A percentile compares a stretch with the other conserved stretches of the same genome.
Conservation (phyloP, 2,797 vertebrate species). For the Sebastes diaconus region DNA sequence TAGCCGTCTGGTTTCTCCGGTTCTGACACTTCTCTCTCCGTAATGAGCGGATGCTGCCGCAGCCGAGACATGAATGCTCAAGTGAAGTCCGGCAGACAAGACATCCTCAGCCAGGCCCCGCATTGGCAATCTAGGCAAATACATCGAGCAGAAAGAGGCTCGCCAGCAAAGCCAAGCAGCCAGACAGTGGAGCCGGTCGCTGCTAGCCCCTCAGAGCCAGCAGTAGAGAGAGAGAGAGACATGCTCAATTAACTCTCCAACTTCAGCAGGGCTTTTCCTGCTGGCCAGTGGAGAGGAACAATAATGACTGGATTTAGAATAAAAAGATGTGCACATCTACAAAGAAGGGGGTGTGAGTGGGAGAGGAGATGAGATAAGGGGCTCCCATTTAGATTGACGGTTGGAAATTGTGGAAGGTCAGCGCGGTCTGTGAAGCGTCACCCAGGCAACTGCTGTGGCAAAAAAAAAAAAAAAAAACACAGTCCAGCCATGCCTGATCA, state of each 20-base stretch:
- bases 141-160: constrained; percentile 75
- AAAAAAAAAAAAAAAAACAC: constrained; percentile 64
- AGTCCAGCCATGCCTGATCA: constrained; percentile 72
- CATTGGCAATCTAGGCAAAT: constrained; percentile 82
- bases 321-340: constrained; percentile 86
- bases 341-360: constrained; percentile 74
- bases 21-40: constrained; percentile 84
- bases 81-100: constrained; percentile 83
- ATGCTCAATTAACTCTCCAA: constrained; percentile 85
- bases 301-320: constrained; percentile 87
- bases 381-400: constrained; percentile 82
- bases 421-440: constrained; percentile 77
- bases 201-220: constrained; percentile 67
- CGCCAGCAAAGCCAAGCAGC: constrained; percentile 59
- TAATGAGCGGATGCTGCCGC: constrained; percentile 82
- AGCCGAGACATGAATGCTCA: constrained; percentile 83
- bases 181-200: constrained; percentile 68
- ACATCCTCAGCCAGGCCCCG: constrained; percentile 73
- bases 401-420: constrained; percentile 83
- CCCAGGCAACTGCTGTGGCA: constrained; percentile 72
- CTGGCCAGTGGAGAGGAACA: constrained; percentile 84
- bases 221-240: constrained; percentile 69
- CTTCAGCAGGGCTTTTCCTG: constrained; percentile 82
- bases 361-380: constrained; percentile 75
- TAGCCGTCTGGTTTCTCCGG: constrained; percentile 72